Conservation (phyloP, 2,888 invertebrate genomes). For the Pelosia muscerda region DNA sequence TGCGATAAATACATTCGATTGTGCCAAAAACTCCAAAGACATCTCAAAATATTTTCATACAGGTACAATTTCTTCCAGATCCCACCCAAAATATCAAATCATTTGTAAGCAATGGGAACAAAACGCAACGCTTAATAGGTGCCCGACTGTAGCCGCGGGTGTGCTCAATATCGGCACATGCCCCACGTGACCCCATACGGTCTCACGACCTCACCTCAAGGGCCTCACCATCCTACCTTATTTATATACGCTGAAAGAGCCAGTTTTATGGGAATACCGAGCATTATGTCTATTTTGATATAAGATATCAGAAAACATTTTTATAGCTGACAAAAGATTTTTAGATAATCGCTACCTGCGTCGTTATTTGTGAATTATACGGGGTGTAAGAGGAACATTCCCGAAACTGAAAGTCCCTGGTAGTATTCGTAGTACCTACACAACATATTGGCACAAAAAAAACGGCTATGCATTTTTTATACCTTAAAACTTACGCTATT, state of each 20-base stretch:
- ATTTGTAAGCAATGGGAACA: conserved; percentile 23
- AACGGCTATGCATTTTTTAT: too few relatives aligned
- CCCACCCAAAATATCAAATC: conserved; percentile 27
- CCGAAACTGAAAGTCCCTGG: too few relatives aligned
- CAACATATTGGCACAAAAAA: too few relatives aligned
- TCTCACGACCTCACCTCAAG: conserved; percentile 25
- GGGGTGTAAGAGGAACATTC: too few relatives aligned
- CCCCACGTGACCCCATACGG: conserved; percentile 19
- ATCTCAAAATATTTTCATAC: too few relatives aligned
- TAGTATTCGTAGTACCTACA: too few relatives aligned
- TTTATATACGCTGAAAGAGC: conserved; percentile 44
- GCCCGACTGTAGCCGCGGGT: conserved; percentile 40
- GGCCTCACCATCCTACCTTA: conserved; percentile 37
- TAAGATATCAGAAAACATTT: conserved; percentile 24
- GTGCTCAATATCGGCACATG: conserved; percentile 43
- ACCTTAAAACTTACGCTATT: too few relatives aligned
- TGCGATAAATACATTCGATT: too few relatives aligned
- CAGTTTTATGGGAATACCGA: conserved; percentile 42
- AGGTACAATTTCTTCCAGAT: too few relatives aligned
- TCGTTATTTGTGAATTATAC: too few relatives aligned
- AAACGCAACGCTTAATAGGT: conserved; percentile 34
- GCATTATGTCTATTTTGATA: conserved; percentile 30
- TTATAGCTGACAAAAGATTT: not conserved
- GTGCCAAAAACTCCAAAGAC: too few relatives aligned
- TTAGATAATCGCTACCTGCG: too few relatives aligned